A percentile compares a stretch with the other conserved stretches of the same genome.
Conservation (phyloP, 1,140 invertebrate species). For the Cydia fagiglandana region DNA sequence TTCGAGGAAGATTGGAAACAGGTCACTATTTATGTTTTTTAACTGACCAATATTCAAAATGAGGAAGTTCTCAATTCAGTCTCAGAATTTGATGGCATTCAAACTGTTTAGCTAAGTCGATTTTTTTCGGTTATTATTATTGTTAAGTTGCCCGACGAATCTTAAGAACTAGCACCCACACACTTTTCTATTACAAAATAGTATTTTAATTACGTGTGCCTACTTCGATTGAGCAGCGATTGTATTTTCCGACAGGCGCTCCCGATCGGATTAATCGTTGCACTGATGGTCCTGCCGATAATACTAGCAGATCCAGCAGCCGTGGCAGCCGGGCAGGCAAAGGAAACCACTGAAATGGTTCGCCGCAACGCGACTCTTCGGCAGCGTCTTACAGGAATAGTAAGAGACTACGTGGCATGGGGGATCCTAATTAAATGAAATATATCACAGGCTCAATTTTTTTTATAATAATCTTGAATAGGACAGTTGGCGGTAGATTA, state of each 20-base stretch:
- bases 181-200: too few relatives aligned
- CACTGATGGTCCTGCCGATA: neutral
- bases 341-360: neutral
- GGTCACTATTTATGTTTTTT: neutral
- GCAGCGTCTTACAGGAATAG: neutral
- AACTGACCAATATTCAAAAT: too few relatives aligned
- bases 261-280: neutral
- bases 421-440: neutral
- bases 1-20: constrained; percentile 2
- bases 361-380: neutral
- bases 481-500: too few relatives aligned
- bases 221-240: neutral
- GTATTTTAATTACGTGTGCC: too few relatives aligned
- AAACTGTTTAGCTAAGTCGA: too few relatives aligned
- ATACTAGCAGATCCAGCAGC: neutral
- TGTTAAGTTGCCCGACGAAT: too few relatives aligned
- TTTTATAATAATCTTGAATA: neutral
- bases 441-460: neutral
- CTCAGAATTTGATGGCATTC: too few relatives aligned
- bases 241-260: neutral
- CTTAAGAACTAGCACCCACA: too few relatives aligned
- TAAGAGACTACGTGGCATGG: neutral
- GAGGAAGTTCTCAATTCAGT: too few relatives aligned
- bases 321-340: neutral
- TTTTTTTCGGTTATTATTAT: too few relatives aligned